Conservation (phyloP, 2,113 vertebrate genomes). For the Neoarius graeffei region DNA sequence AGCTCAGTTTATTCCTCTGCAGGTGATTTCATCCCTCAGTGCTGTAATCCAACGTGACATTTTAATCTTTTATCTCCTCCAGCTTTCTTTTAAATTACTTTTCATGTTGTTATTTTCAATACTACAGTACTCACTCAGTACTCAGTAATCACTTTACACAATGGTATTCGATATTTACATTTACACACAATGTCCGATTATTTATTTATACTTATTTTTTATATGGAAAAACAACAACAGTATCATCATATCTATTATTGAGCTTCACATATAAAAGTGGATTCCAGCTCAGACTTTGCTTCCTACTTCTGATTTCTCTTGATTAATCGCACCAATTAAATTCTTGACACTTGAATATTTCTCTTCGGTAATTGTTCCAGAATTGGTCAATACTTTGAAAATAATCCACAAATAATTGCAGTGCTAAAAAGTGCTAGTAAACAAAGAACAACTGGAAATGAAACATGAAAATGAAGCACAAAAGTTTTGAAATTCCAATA, state of each 20-base stretch:
- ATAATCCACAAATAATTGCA: not conserved
- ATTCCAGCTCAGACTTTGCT: constrained; percentile 66
- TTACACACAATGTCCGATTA: constrained; percentile 66
- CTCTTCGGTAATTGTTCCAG: not conserved
- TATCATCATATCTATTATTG: constrained; percentile 63
- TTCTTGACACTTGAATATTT: not conserved
- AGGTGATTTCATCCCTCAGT: not conserved
- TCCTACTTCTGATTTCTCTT: constrained; percentile 49
- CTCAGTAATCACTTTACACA: constrained; percentile 60
- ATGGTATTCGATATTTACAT: constrained; percentile 76
- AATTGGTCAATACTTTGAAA: not conserved
- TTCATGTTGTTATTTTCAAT: constrained; percentile 33
- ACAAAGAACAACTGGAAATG: not conserved
- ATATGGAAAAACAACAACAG: constrained; percentile 68
- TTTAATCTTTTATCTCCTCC: constrained; percentile 16
- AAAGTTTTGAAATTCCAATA: not conserved
- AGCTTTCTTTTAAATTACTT: constrained; percentile 45
- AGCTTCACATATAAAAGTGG: constrained; percentile 76
- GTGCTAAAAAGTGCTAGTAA: constrained; percentile 3
- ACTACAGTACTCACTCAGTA: constrained; percentile 51
- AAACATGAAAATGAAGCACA: not conserved
- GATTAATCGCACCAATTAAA: not conserved
- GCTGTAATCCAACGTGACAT: constrained; percentile 1
- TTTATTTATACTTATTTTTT: constrained; percentile 54
- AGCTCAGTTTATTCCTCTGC: constrained; percentile 55